Evolutionary conservation across 2,113 vertebrate species (phyloP).

Genomic region (Paralichthys olivaceus): DNA sequence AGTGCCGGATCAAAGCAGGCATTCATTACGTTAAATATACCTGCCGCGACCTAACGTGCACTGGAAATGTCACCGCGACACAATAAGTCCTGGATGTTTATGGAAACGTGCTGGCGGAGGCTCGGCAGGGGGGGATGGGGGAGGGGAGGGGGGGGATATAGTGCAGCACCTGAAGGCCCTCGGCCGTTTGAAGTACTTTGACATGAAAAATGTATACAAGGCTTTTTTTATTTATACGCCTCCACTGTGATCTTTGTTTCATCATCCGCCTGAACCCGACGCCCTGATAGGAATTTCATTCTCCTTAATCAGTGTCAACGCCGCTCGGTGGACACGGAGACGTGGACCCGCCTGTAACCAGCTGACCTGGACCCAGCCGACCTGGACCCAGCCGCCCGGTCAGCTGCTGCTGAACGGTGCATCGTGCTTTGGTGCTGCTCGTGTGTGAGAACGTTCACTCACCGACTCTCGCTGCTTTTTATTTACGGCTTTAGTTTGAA

Average conservation of each 20-base stretch:
- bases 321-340: not conserved
- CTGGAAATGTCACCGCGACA: slow-evolving; percentile 24
- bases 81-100: slow-evolving; percentile 43
- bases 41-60: not conserved
- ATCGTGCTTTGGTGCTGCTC: too few relatives aligned
- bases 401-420: not conserved
- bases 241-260: slow-evolving; percentile 49
- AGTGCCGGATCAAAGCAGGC: slow-evolving; percentile 35
- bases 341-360: not conserved
- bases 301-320: slow-evolving; percentile 25
- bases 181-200: slow-evolving; percentile 46
- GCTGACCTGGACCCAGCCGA: not conserved
- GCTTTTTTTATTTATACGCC: slow-evolving; percentile 42
- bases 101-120: slow-evolving; percentile 33
- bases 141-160: too few relatives aligned
- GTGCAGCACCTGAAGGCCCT: slow-evolving; percentile 30
- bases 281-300: slow-evolving; percentile 28
- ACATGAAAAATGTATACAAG: slow-evolving; percentile 59
- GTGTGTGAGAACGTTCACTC: too few relatives aligned
- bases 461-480: too few relatives aligned
- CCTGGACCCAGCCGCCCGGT: not conserved
- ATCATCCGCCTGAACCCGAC: slow-evolving; percentile 26
- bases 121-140: not conserved
- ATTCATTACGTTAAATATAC: slow-evolving; percentile 10
- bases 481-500: too few relatives aligned